Conservation (phyloP, 64 coral and sea anemone genomes). For the Montipora foliosa region DNA sequence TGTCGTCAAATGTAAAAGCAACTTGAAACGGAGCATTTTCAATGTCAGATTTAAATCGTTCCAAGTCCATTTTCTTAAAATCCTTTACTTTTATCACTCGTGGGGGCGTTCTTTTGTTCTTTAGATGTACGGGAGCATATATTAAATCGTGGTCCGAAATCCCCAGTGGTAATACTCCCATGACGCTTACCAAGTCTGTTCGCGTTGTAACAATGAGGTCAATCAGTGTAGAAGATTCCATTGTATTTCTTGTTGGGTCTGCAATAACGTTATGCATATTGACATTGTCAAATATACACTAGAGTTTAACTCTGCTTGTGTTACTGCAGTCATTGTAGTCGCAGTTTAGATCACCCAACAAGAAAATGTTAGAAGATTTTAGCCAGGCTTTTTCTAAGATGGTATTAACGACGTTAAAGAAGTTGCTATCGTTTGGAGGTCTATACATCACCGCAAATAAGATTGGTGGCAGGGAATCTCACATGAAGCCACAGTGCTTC, state of each 20-base stretch:
- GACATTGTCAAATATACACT: not conserved
- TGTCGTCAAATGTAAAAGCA: no score
- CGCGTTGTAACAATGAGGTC: not conserved
- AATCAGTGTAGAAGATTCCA: not conserved
- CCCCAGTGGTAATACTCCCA: not conserved
- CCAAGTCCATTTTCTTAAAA: no score
- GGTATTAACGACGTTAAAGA: no score
- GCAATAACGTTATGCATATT: not conserved
- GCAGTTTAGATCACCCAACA: no score
- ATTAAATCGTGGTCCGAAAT: not conserved
- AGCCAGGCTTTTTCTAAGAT: no score
- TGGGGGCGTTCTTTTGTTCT: not conserved
- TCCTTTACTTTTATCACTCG: no score
- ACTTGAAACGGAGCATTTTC: no score
- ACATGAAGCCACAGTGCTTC: not conserved
- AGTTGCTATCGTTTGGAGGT: no score
- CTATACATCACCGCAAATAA: no score
- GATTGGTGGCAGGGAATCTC: no score
- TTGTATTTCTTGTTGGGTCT: not conserved
- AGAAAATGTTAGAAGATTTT: no score
- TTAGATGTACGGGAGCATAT: not conserved
- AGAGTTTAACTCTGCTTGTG: not conserved
- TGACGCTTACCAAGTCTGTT: not conserved
- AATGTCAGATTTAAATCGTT: no score
- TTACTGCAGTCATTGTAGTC: not conserved